phyloP scores from a whole-genome alignment of 2,113 vertebrate genomes.

The Ibidorhyncha struthersii region DNA sequence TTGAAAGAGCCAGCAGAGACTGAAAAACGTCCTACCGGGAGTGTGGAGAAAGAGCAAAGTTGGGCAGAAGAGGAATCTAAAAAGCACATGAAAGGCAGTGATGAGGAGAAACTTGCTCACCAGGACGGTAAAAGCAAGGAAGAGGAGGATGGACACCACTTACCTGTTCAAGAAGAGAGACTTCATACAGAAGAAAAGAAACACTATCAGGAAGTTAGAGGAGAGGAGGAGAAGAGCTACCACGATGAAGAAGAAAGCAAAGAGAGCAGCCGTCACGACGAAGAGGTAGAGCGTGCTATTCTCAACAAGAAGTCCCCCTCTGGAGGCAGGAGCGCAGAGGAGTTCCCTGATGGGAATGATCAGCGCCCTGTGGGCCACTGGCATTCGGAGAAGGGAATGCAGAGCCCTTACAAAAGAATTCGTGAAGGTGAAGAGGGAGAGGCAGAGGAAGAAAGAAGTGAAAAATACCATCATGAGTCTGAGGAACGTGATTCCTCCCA shows the following conservation, averaged over 20 bases:
- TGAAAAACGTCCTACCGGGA: slow-evolving; percentile 34
- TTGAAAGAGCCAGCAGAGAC: slow-evolving; percentile 62
- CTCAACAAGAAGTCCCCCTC: slow-evolving; percentile 35
- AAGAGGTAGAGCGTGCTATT: background rate
- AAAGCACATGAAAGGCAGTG: slow-evolving; percentile 48
- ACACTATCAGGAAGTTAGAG: background rate
- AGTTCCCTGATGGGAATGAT: background rate
- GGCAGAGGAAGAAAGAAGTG: slow-evolving; percentile 18
- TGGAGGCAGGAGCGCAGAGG: background rate
- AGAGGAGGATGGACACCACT: background rate
- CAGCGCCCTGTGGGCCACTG: background rate
- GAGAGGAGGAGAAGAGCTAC: slow-evolving; percentile 36
- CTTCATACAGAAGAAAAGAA: slow-evolving; percentile 26
- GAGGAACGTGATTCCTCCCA: background rate
- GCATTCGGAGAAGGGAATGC: slow-evolving; percentile 44
- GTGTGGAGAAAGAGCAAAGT: slow-evolving; percentile 51
- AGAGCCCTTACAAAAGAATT: slow-evolving; percentile 45
- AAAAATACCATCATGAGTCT: slow-evolving; percentile 22
- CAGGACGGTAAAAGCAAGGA: slow-evolving; percentile 45
- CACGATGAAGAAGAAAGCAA: slow-evolving; percentile 22
- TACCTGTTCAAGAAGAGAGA: background rate
- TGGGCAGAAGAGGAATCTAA: slow-evolving; percentile 64
- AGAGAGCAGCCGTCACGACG: background rate
- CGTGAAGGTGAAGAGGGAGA: slow-evolving; percentile 36
- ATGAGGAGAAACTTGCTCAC: slow-evolving; percentile 55